phyloP scores from a whole-genome alignment of 2,113 vertebrate species.

The Anarhynchus alexandrinus region DNA sequence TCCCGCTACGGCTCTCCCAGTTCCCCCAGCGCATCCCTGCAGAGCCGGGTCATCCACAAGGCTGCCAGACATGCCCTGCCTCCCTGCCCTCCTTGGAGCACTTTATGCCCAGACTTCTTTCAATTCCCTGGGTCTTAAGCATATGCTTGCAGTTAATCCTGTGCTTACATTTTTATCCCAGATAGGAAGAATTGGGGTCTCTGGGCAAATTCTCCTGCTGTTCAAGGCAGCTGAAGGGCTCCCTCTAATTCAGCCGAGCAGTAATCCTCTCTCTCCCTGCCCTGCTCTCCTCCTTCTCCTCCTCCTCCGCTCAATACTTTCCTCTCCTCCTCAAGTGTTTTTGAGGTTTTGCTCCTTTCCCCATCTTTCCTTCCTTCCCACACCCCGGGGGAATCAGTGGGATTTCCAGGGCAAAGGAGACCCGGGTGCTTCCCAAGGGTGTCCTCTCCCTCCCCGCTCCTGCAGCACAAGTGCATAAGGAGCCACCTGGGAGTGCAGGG shows the following conservation, averaged over 20 bases:
- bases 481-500: background rate
- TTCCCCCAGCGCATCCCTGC: background rate
- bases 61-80: background rate
- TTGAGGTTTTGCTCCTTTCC: background rate
- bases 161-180: constrained; percentile 43
- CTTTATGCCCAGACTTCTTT: constrained; percentile 1
- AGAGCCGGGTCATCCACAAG: background rate
- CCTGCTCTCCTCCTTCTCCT: background rate
- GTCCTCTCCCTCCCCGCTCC: background rate
- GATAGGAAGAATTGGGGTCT: constrained; percentile 50
- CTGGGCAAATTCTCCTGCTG: constrained; percentile 60
- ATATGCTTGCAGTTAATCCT: constrained; percentile 53
- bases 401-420: background rate
- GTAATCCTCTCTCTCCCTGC: constrained; percentile 38
- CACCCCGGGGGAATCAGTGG: background rate
- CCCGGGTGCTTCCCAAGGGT: background rate
- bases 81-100: background rate
- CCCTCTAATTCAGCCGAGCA: constrained; percentile 26
- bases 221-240: constrained; percentile 46
- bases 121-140: constrained; percentile 43
- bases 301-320: background rate
- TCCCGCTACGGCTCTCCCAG: background rate
- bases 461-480: background rate
- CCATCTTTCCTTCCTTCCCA: background rate
- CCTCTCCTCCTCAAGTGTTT: background rate